Evolutionary conservation across 2,797 vertebrate genomes (phyloP), one percentile per base, ranked within the genome.

Genomic region (Falco biarmicus): DNA sequence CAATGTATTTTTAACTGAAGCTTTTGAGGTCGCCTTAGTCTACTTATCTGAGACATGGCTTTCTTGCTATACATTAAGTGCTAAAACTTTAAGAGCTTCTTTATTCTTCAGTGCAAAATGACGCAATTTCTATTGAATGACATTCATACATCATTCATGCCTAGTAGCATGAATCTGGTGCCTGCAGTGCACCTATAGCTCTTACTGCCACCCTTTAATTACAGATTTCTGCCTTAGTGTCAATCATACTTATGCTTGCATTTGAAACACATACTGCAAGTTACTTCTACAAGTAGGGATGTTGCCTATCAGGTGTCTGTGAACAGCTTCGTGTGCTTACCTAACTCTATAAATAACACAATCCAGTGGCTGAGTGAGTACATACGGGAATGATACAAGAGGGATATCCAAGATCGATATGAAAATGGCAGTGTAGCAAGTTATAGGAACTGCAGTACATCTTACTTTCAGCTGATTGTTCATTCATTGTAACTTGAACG

Each of bases 401-500:
- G 11, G 10, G 20, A 15, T 63, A 45, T 31, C 22, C 22, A 10
- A 73, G 45, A 37, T 17, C 3, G 11, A 29, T 31, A 20, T 28
- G 45, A 29, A 73, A 56, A 63, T 5, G 6, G 37, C 37, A 71
- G 56, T 0, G 1, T 31, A 61, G 32, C 26, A 28, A 34, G 32
- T 65, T 32, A 25, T 0, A 80, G 29, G 16, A 60, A n/a, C n/a
- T 10, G 11, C 29, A 59, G 34, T 9, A 34, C 22, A 8, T 12
- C 48, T 56, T 29, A 26, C 31, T 50, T 76, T 19, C 34, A 34
- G 50, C 28, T 47, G 48, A 54, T 11, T 14, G 20, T 32, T 78
- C 64, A 26, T 15, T 60, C 41, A 0, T 1, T 2, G 9, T 64
- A 48, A 18, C 5, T 31, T 10, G 20, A 17, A 15, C 2, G 5